These are phyloP conservation scores for Trachemys scripta DNA, from an alignment of 2,113 vertebrate species.

Conservation along the genomic window DNA sequence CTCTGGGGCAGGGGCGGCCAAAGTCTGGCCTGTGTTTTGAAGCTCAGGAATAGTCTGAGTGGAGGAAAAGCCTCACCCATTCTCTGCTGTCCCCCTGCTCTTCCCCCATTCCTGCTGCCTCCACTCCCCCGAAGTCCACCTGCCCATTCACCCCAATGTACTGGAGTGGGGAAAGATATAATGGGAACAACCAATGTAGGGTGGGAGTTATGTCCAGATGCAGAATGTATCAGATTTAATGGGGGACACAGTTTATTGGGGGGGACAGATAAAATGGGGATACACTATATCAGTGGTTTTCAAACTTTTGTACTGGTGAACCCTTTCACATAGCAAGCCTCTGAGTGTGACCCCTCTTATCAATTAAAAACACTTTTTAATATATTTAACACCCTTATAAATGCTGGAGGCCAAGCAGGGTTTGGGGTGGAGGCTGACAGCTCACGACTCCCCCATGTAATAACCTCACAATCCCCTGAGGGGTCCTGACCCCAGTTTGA, in stretches of 20 bases:
- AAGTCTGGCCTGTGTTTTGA: not conserved
- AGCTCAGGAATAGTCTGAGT: not conserved
- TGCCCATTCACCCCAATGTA: not conserved
- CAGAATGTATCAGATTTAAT: not conserved
- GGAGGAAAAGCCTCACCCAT: not conserved
- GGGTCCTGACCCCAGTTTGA: no score
- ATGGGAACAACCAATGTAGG: not conserved
- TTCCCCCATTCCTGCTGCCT: not conserved
- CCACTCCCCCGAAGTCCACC: not conserved
- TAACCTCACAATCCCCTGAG: no score
- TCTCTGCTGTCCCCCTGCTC: not conserved
- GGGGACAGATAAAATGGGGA: not conserved
- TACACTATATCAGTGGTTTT: no score
- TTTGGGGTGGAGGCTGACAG: no score
- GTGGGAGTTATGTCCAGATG: not conserved
- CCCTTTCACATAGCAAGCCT: no score
- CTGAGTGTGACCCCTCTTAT: no score
- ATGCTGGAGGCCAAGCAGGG: no score
- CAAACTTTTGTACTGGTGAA: no score
- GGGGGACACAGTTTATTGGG: not conserved
- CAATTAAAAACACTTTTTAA: no score
- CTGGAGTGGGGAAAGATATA: not conserved
- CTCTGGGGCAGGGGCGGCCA: not conserved
- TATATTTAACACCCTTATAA: no score
- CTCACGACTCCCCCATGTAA: no score